Conservation (phyloP, 2,888 invertebrate species). For the Graphium colonna region DNA sequence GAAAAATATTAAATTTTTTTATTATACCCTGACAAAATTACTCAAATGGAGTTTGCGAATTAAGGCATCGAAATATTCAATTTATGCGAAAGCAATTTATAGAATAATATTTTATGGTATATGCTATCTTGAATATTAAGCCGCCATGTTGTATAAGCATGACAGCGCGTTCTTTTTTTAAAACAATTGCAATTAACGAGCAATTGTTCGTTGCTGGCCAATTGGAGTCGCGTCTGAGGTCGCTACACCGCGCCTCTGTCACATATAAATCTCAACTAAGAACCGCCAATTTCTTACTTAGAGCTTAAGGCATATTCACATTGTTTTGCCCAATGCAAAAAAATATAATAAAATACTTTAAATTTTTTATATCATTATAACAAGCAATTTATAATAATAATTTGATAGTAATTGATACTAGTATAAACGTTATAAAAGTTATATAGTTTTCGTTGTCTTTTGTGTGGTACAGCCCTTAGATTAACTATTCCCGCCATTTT, state of each 20-base stretch:
- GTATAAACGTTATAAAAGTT: too few relatives aligned
- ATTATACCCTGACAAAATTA: too few relatives aligned
- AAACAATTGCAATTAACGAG: slow-evolving; percentile 66
- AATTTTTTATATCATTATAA: background rate
- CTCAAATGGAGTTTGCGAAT: too few relatives aligned
- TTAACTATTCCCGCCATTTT: slow-evolving; percentile 29
- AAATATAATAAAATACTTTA: background rate
- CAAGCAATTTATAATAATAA: too few relatives aligned
- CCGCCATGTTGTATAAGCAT: slow-evolving; percentile 53
- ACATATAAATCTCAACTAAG: slow-evolving; percentile 73
- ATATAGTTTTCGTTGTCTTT: background rate
- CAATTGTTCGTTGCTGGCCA: slow-evolving; percentile 56
- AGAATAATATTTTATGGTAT: too few relatives aligned
- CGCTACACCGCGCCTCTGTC: slow-evolving; percentile 38
- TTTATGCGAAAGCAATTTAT: too few relatives aligned
- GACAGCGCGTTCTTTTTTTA: slow-evolving; percentile 54
- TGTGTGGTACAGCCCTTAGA: slow-evolving; percentile 29
- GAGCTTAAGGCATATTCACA: slow-evolving; percentile 34
- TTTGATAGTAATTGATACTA: too few relatives aligned
- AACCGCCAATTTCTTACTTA: slow-evolving; percentile 64
- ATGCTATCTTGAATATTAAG: background rate
- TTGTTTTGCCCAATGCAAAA: background rate
- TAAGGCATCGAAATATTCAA: too few relatives aligned
- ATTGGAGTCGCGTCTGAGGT: slow-evolving; percentile 33
- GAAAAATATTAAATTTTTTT: too few relatives aligned